Conservation (phyloP, 2,113 vertebrate genomes). For the Sturnus vulgaris region DNA sequence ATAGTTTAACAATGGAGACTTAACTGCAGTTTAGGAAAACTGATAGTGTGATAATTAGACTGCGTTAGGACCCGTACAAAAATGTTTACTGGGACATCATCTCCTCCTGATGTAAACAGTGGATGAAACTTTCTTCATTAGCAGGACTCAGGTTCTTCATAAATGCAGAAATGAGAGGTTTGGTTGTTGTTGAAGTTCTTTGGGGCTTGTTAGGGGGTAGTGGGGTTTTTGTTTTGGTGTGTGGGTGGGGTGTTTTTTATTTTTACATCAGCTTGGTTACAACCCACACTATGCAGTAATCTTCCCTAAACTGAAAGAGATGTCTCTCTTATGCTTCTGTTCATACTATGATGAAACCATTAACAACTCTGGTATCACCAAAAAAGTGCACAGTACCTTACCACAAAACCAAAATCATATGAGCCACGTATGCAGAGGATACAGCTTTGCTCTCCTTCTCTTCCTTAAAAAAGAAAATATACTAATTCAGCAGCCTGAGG, state of each 20-base stretch:
- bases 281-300: not conserved
- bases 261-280: not conserved
- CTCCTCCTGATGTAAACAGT: not conserved
- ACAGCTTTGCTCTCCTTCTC: not conserved
- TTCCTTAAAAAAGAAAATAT: not conserved
- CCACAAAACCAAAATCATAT: not conserved
- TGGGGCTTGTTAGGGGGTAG: not conserved
- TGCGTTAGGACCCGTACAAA: not conserved
- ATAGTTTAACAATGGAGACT: not conserved
- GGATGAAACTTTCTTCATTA: not conserved
- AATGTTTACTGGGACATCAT: not conserved
- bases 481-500: not conserved
- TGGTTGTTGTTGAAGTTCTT: not conserved
- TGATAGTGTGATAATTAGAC: not conserved
- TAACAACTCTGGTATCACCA: accelerated
- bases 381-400: not conserved
- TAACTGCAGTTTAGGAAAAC: not conserved
- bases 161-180: not conserved
- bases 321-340: not conserved
- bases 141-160: not conserved
- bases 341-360: accelerated
- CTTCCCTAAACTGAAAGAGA: not conserved
- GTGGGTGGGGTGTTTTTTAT: not conserved
- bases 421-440: not conserved
- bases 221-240: not conserved